phyloP scores from a whole-genome alignment of 2,113 vertebrate genomes.

The Pterocles gutturalis region DNA sequence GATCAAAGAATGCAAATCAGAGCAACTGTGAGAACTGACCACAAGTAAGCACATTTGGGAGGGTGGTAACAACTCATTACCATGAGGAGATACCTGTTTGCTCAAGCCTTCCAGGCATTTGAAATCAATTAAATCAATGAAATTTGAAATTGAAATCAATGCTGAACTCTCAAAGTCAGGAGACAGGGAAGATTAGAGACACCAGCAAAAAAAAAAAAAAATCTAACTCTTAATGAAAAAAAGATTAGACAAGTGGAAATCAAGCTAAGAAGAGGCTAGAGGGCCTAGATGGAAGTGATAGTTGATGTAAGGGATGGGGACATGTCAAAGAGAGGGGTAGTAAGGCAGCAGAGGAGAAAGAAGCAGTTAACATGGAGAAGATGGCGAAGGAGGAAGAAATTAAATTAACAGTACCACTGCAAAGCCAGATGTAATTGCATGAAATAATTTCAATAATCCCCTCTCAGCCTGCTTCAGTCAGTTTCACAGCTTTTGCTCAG shows the following conservation, averaged over 20 bases:
- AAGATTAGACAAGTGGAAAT: slow-evolving; percentile 34
- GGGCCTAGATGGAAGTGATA: neutral
- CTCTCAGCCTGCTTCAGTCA: neutral
- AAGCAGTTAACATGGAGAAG: neutral
- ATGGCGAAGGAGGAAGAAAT: neutral
- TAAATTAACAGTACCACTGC: neutral
- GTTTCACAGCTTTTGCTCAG: neutral
- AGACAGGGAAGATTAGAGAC: neutral
- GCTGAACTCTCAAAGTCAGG: neutral
- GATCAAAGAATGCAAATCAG: neutral
- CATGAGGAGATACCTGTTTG: neutral
- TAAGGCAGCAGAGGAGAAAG: neutral
- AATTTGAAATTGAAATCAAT: neutral
- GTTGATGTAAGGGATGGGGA: slow-evolving; percentile 19
- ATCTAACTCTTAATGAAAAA: slow-evolving; percentile 28
- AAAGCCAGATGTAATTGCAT: neutral
- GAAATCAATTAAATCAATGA: neutral
- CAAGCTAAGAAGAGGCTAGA: neutral
- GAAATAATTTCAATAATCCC: neutral
- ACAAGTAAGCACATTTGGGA: neutral
- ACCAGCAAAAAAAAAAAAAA: neutral
- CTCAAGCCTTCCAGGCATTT: neutral
- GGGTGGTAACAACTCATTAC: neutral
- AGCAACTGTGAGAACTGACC: neutral
- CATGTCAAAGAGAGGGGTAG: neutral